Evolutionary conservation across 2,113 vertebrate genomes (phyloP).

Genomic region (Datnioides undecimradiatus): DNA sequence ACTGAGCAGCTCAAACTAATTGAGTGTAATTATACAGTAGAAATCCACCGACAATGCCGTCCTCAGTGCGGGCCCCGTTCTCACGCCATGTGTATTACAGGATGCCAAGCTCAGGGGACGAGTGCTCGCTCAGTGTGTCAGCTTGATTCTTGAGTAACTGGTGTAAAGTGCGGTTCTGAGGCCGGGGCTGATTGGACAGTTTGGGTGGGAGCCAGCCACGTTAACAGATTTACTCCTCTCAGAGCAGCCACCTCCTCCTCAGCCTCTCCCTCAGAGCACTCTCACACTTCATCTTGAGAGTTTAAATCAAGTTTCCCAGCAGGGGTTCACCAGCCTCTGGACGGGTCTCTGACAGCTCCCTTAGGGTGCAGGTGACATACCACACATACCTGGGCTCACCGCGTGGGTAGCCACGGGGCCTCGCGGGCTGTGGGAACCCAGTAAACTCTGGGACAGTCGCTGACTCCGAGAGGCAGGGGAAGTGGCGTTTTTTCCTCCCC

Average conservation of each 20-base stretch:
- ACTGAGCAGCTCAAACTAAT: conserved; percentile 65
- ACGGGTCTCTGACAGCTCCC: conserved; percentile 35
- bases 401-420: conserved; percentile 53
- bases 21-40: conserved; percentile 64
- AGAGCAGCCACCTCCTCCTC: conserved; percentile 2
- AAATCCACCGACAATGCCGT: conserved; percentile 47
- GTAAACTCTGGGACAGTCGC: conserved; percentile 23
- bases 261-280: neutral
- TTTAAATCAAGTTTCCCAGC: conserved; percentile 60
- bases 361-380: conserved; percentile 70
- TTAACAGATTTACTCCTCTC: conserved; percentile 37
- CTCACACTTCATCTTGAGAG: conserved; percentile 29
- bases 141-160: conserved; percentile 27
- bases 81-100: conserved; percentile 49
- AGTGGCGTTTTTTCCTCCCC: conserved; percentile 11
- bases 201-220: conserved; percentile 35
- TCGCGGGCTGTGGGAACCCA: conserved; percentile 64
- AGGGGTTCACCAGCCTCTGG: conserved; percentile 38
- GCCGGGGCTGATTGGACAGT: conserved; percentile 21
- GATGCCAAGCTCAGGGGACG: conserved; percentile 37
- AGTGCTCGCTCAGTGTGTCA: conserved; percentile 21
- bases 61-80: conserved; percentile 48
- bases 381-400: conserved; percentile 62
- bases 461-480: conserved; percentile 18
- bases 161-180: conserved; percentile 21